Conservation (phyloP, 2,113 vertebrate species). For the Spizaetus ornatus region DNA sequence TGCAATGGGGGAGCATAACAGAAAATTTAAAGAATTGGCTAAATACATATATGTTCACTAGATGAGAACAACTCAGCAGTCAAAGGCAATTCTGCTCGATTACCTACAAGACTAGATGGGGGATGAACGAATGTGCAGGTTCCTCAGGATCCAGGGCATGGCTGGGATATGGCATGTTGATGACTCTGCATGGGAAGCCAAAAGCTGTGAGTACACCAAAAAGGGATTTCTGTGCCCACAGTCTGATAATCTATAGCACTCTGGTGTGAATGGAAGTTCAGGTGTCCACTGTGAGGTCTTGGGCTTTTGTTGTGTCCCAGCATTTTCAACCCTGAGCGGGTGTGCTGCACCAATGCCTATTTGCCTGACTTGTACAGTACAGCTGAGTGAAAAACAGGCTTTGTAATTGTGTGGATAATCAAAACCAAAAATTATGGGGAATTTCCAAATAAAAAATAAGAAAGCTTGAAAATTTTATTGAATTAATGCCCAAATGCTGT, state of each 20-base stretch:
- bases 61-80: neutral
- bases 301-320: neutral
- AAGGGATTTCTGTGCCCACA: neutral
- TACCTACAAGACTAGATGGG: neutral
- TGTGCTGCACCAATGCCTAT: neutral
- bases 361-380: neutral
- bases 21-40: neutral
- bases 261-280: neutral
- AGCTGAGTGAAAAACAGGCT: neutral
- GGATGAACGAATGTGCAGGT: neutral
- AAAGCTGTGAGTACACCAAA: neutral
- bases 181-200: neutral
- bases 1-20: neutral
- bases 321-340: neutral
- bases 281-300: neutral
- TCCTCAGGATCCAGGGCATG: neutral
- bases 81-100: neutral
- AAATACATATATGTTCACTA: neutral
- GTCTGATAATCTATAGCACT: neutral
- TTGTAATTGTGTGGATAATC: neutral
- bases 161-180: neutral
- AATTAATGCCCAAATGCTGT: neutral
- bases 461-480: neutral
- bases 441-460: neutral
- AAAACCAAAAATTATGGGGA: neutral